phyloP scores from a whole-genome alignment of 2,113 vertebrate genomes.

The Lepus americanus region DNA sequence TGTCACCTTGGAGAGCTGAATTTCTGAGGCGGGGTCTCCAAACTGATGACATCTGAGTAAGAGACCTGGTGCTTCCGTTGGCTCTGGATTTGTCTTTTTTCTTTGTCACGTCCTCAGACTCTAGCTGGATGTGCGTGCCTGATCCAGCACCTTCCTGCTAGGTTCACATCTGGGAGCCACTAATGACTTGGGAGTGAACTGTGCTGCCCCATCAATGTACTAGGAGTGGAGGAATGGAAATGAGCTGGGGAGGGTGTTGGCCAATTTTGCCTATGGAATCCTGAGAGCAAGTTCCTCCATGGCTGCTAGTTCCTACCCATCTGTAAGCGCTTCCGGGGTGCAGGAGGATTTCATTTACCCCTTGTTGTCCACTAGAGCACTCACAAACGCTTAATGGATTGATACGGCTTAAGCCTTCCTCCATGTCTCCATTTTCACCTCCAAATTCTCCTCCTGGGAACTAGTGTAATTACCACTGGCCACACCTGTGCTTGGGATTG shows the following conservation, averaged over 20 bases:
- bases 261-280: slow-evolving; percentile 27
- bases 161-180: slow-evolving; percentile 76
- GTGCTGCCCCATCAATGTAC: neutral
- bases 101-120: slow-evolving; percentile 64
- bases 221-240: slow-evolving; percentile 30
- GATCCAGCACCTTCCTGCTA: neutral
- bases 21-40: slow-evolving; percentile 51
- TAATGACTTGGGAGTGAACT: slow-evolving; percentile 55
- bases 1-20: neutral
- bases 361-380: neutral
- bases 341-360: slow-evolving; percentile 11
- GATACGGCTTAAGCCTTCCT: neutral
- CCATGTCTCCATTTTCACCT: neutral
- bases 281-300: slow-evolving; percentile 8
- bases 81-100: slow-evolving; percentile 80
- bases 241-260: neutral
- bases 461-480: neutral
- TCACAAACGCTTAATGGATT: slow-evolving; percentile 2
- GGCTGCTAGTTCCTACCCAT: slow-evolving; percentile 7
- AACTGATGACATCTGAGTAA: slow-evolving; percentile 69
- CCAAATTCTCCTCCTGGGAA: neutral
- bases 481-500: neutral
- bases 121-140: neutral
- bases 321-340: neutral
- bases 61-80: slow-evolving; percentile 74